Conservation (phyloP, 1,140 invertebrate species). For the Philopotamus ludificatus region DNA sequence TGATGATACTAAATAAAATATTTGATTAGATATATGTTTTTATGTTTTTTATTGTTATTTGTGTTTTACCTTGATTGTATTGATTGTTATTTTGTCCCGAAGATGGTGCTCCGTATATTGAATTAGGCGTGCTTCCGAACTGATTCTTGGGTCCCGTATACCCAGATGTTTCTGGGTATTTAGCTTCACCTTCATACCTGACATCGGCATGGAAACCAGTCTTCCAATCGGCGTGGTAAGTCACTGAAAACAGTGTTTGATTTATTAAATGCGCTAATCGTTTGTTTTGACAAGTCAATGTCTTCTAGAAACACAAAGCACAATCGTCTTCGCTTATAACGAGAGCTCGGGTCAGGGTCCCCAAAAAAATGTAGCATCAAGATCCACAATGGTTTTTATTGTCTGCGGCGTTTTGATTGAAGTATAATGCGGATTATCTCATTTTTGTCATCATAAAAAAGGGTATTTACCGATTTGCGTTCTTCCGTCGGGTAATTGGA, state of each 20-base stretch:
- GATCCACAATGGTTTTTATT: neutral
- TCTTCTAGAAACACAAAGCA: neutral
- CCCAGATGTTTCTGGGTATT: slow-evolving; percentile 59
- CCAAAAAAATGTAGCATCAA: neutral
- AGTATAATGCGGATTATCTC: neutral
- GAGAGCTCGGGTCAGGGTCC: neutral
- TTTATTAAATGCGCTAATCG: too few species aligned
- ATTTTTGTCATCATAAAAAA: neutral
- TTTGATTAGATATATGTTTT: neutral
- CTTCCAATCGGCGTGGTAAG: slow-evolving; percentile 76
- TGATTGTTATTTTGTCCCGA: slow-evolving; percentile 29
- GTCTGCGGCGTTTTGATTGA: neutral
- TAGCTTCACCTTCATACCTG: slow-evolving; percentile 70
- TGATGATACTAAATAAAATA: slow-evolving; percentile 19
- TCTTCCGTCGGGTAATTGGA: slow-evolving; percentile 71
- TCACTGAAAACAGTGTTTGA: slow-evolving; percentile 53
- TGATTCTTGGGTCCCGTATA: slow-evolving; percentile 38
- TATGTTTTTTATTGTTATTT: neutral
- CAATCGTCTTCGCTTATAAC: neutral
- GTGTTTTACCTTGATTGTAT: slow-evolving; percentile 44
- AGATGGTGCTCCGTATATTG: slow-evolving; percentile 45
- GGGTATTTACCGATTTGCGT: slow-evolving; percentile 57
- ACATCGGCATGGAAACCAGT: slow-evolving; percentile 80
- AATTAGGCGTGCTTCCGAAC: slow-evolving; percentile 42
- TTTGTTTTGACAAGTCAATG: neutral